Percentiles rank a stretch among this genome's conserved stretches.
phyloP scores from a whole-genome alignment of 2,113 vertebrate species.

The Halcyon malimbica region DNA sequence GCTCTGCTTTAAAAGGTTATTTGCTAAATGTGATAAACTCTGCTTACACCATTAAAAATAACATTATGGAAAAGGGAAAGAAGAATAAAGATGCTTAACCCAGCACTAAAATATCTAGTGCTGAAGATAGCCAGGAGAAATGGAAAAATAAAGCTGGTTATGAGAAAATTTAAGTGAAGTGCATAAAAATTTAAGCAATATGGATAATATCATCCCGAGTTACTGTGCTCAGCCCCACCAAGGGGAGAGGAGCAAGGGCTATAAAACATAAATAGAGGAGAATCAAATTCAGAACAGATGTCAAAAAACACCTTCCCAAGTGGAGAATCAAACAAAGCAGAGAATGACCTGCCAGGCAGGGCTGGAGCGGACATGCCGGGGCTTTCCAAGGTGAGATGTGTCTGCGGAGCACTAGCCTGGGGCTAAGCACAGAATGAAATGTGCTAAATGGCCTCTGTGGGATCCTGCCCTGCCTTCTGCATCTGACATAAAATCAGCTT shows the following conservation, averaged over 20 bases:
- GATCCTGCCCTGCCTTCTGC: neutral
- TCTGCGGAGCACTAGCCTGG: neutral
- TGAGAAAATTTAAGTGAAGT: neutral
- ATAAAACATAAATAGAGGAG: constrained; percentile 45
- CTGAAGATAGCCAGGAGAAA: neutral
- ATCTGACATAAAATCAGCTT: neutral
- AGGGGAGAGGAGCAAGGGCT: neutral
- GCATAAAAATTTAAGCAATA: neutral
- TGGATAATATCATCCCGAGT: neutral
- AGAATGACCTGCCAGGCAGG: neutral
- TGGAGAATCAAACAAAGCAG: neutral
- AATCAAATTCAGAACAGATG: constrained; percentile 40
- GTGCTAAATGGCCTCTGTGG: neutral
- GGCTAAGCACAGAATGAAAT: neutral
- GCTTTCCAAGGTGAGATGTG: neutral
- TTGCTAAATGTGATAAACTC: neutral
- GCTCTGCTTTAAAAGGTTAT: neutral
- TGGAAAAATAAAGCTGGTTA: neutral
- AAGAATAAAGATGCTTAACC: constrained; percentile 4
- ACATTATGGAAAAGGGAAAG: neutral
- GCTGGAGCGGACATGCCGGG: neutral
- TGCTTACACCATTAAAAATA: neutral
- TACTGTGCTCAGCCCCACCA: neutral
- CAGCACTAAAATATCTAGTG: neutral
- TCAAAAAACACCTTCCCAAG: constrained; percentile 25